phyloP scores from a whole-genome alignment of 2,888 invertebrate genomes.

The Bruchidius siliquastri region DNA sequence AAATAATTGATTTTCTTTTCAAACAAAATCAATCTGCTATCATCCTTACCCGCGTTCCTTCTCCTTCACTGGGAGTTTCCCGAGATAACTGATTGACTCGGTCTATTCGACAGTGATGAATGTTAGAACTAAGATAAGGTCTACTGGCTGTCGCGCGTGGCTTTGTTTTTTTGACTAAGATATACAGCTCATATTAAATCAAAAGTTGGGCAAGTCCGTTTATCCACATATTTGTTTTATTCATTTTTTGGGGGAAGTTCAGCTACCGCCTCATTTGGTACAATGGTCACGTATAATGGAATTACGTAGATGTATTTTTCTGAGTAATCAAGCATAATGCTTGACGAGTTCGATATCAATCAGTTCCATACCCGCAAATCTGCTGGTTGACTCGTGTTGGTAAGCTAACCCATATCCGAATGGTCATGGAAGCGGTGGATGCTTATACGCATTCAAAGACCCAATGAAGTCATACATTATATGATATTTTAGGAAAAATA shows the following conservation, averaged over 20 bases:
- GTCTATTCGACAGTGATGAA: constrained; percentile 37
- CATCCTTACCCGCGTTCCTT: too few species aligned
- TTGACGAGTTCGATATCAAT: too few species aligned
- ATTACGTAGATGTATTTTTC: neutral
- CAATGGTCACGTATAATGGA: neutral
- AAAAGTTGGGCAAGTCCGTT: constrained; percentile 27
- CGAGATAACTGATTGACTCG: constrained; percentile 21
- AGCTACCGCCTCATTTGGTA: neutral
- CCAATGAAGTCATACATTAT: too few species aligned
- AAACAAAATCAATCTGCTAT: too few species aligned
- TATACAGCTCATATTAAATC: constrained; percentile 32
- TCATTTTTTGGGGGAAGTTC: constrained; percentile 7
- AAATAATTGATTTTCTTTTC: too few species aligned
- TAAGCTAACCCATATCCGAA: too few species aligned
- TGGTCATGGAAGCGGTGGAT: too few species aligned
- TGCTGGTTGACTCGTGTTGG: too few species aligned
- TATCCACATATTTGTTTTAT: constrained; percentile 21
- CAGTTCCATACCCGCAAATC: too few species aligned
- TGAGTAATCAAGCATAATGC: neutral
- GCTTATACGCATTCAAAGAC: too few species aligned
- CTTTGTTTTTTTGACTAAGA: constrained; percentile 30
- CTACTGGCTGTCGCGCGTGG: constrained; percentile 29
- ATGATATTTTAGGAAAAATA: too few species aligned
- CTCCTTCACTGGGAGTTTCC: neutral
- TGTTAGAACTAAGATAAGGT: constrained; percentile 38